A percentile compares a stretch with the other conserved stretches of the same genome.
These are phyloP conservation scores for Tenthredo livida DNA, from an alignment of 2,888 invertebrate genomes.

Conservation along the genomic window DNA sequence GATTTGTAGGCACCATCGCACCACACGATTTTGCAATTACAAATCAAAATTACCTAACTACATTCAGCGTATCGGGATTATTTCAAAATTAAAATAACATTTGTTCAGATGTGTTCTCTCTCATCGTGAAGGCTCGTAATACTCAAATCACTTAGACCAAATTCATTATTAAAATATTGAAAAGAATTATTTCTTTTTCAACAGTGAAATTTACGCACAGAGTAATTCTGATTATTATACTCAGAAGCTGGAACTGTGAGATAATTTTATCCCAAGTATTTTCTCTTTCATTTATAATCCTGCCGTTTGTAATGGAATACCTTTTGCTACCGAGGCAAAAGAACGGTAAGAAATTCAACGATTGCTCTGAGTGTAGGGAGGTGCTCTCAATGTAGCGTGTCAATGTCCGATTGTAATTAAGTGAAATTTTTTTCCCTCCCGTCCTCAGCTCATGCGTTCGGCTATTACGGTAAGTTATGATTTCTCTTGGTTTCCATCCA, in stretches of 20 bases:
- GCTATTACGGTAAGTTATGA: conserved; percentile 99
- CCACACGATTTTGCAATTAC: conserved; percentile 53
- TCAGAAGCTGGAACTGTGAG: neutral
- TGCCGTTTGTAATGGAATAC: neutral
- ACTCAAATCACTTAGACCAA: neutral
- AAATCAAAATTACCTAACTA: conserved; percentile 65
- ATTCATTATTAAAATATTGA: neutral
- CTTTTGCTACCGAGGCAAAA: neutral
- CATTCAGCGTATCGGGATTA: conserved; percentile 64
- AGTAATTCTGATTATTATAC: neutral
- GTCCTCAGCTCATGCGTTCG: conserved; percentile 94
- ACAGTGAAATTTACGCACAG: neutral
- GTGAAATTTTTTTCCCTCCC: conserved; percentile 77
- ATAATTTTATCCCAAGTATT: neutral
- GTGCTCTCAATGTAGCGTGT: conserved; percentile 66
- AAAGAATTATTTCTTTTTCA: neutral
- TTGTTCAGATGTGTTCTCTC: neutral
- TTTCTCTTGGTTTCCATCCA: conserved; percentile 81
- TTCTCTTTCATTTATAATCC: neutral
- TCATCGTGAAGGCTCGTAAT: neutral
- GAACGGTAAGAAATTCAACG: neutral
- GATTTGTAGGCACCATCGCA: conserved; percentile 59
- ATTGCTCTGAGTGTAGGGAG: conserved; percentile 71
- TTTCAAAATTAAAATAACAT: neutral
- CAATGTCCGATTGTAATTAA: conserved; percentile 73